Conservation (phyloP, 1,140 invertebrate species). For the Platyscapa corneri region DNA sequence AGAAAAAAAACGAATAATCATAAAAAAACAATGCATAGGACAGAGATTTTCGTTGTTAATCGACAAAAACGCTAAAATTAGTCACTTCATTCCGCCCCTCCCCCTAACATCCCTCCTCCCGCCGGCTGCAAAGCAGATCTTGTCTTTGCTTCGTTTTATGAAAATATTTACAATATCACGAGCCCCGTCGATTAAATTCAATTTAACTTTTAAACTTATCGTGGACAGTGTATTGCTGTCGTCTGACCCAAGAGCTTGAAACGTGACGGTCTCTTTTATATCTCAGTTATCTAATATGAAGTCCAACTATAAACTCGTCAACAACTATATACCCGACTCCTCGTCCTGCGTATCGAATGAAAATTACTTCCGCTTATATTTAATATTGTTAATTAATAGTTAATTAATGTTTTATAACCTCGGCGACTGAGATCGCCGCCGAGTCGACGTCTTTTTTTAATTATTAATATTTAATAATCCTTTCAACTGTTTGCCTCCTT, state of each 20-base stretch:
- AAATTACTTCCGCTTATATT: conserved; percentile 58
- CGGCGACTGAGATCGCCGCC: conserved; percentile 37
- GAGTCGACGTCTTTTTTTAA: conserved; percentile 37
- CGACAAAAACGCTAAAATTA: conserved; percentile 52
- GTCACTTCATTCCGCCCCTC: conserved; percentile 24
- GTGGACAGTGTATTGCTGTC: conserved; percentile 41
- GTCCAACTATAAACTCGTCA: conserved; percentile 70
- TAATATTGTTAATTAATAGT: conserved; percentile 57
- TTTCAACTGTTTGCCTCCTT: conserved; percentile 40
- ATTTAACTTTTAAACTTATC: too few species aligned
- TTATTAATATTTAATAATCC: conserved; percentile 43
- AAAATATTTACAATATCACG: conserved; percentile 49
- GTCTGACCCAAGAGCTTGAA: conserved; percentile 2
- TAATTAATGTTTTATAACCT: conserved; percentile 51
- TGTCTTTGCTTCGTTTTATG: conserved; percentile 17
- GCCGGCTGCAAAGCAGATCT: not conserved
- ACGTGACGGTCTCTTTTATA: conserved; percentile 7
- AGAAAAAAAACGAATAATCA: conserved; percentile 17
- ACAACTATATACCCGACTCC: conserved; percentile 67
- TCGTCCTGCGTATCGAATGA: conserved; percentile 69
- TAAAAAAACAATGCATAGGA: conserved; percentile 58
- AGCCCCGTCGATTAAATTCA: conserved; percentile 18
- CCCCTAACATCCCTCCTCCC: not conserved
- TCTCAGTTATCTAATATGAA: conserved; percentile 67
- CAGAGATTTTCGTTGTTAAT: conserved; percentile 67